Evolutionary conservation across 2,888 invertebrate genomes (phyloP), one percentile per base, ranked within the genome.

Genomic region (Onthophagus sagittarius): DNA sequence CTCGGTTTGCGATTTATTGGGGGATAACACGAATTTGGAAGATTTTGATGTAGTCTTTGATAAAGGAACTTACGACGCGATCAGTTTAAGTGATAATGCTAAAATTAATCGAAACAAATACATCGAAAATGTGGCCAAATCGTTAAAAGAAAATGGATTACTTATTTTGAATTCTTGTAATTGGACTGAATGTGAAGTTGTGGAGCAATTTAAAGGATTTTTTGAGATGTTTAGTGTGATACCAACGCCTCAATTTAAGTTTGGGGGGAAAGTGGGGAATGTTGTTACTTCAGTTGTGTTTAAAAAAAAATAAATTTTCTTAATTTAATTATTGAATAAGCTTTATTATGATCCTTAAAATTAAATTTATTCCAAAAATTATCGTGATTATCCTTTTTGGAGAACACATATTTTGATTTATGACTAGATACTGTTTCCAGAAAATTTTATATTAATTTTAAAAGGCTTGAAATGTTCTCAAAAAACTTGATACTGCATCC

Each of bases 111-210:
- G 95, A 67, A 81, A 85, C 70, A 87, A 85, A 9, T 97, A 97
- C 81, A 88, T 93, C 0, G 82, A 89, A 1, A 92, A 90, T 79
- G 89, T 95, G 0, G 78, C 84, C 0, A 84, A 87, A 0, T 85
- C 94, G 78, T 82, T 95, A 33, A 82, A 85, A 2, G 83, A 88
- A 0, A 83, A 88, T 74, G 94, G 96, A 67, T 82, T 91, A 53
- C 93, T 97, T 76, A 86, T 97, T 5, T 91, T 99, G 75, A 95
- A 97, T 0, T 97, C 97, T 0, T 99, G 98, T 84, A 99, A 99
- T 84, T 99, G 98, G 96, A 98, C 98, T 0, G 91, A 93, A 78
- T 88, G 90, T 0, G 98, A 98, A 84, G 83, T 98, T 32, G 79
- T 89, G 2, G 82, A 87, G 0, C 93, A 95, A 77, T 96, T 97